Base-by-base conservation (phyloP, 2,888 invertebrate species). In the Cosmorhoe ocellata region DNA sequence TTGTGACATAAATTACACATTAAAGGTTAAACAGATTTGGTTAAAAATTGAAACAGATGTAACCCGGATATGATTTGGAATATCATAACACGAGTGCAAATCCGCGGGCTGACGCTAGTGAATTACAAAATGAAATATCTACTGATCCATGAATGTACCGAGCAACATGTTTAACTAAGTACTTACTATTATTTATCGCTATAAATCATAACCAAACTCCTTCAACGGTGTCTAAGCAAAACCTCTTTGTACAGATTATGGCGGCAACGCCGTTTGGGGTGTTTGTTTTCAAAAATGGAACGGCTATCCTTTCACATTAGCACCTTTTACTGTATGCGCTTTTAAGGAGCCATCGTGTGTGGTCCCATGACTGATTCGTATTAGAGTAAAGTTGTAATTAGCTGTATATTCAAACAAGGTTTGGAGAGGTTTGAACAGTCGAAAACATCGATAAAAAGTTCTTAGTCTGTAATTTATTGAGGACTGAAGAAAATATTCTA, bases 321-420 rank as follows among this genome's bases (percentile, higher is more conserved):
- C 89, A 84, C 89, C 86, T 88, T 89, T 88, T 85, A 89, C 82
- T 87, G 82, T 78, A 63, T 74, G 75, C 74, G 74, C 68, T 83
- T 81, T 79, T 79, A 80, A 73, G 71, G 68, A 70, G 62, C 49
- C 83, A 63, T 63, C 80, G 84, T 88, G 89, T 88, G 89, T 85
- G 89, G 89, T 85, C 88, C 58, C 52, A 53, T 45, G 54, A 44
- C 56, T 59, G 54, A 57, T 64, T 68, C 66, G 67, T 67, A 64
- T 67, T 61, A 62, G 59, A 63, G 60, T 63, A 54, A n/a, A n/a
- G n/a, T n/a, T n/a, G 53, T 70, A 66, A 73, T 69, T 67, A 63
- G 57, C 40, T 61, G 40, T 27, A 33, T 40, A 45, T 27, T 32
- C 27, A 42, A 42, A 46, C 43, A 44, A 51, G 50, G 56, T 56